These are phyloP conservation scores for Hydrozoanthus gracilis DNA, from an alignment of 92 coral and sea anemone species.

Conservation along the genomic window DNA sequence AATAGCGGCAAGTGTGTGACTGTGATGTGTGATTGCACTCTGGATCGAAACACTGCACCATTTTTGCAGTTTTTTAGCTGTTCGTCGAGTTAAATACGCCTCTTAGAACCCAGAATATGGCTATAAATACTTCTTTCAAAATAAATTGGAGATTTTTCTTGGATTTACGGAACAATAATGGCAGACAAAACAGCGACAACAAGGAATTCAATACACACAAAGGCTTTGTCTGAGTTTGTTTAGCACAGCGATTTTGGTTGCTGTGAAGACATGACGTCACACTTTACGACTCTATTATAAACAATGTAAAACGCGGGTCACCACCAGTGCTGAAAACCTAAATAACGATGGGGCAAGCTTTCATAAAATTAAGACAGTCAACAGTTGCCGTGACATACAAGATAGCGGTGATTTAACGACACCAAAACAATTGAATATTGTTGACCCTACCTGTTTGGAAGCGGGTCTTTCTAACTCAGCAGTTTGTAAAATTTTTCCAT, in stretches of 20 bases:
- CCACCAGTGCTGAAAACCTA: no score
- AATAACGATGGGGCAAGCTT: no score
- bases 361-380: no score
- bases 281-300: neutral
- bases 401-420: no score
- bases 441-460: no score
- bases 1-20: conserved; percentile 5
- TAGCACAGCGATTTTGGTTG: conserved; percentile 8
- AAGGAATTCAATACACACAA: neutral
- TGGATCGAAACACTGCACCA: neutral
- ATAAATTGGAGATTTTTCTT: neutral
- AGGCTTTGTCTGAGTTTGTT: neutral
- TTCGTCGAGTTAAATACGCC: neutral
- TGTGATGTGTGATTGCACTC: conserved; percentile 23
- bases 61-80: neutral
- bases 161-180: neutral
- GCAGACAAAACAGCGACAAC: neutral
- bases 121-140: neutral
- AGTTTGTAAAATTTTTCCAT: no score
- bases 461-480: no score
- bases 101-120: neutral
- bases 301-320: no score
- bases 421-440: no score
- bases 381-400: no score
- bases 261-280: conserved; percentile 11